These are phyloP conservation scores for Seison nebaliae DNA, from an alignment of 1,140 invertebrate genomes.

Conservation along the genomic window DNA sequence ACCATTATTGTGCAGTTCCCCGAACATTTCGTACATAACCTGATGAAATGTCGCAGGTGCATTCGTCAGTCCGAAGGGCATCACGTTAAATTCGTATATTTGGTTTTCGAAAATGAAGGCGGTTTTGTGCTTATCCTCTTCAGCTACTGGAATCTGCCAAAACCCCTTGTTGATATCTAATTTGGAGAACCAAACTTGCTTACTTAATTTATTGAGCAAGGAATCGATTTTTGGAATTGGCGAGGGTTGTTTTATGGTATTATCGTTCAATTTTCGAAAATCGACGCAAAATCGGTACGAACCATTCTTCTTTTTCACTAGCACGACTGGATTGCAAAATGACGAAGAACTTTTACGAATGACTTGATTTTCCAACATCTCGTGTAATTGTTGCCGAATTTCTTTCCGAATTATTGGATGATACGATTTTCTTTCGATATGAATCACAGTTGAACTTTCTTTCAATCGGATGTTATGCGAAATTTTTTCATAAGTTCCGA, in stretches of 20 bases:
- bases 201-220: neutral
- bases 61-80: conserved; percentile 9
- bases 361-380: conserved; percentile 4
- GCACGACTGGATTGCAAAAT: conserved; percentile 15
- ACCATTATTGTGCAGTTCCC: too few relatives aligned
- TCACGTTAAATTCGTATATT: conserved; percentile 1
- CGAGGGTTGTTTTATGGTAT: neutral
- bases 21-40: neutral
- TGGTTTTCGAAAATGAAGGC: neutral
- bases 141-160: neutral
- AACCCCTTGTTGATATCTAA: neutral
- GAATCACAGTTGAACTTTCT: too few relatives aligned
- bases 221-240: neutral
- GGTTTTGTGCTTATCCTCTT: neutral
- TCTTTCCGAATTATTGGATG: neutral
- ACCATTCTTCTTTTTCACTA: conserved; percentile 13
- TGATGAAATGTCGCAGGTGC: neutral
- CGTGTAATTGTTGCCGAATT: neutral
- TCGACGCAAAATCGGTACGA: conserved; percentile 9
- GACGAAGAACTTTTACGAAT: conserved; percentile 12
- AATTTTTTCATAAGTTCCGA: too few relatives aligned
- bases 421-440: too few relatives aligned
- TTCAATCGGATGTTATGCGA: too few relatives aligned
- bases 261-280: neutral
- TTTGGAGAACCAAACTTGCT: neutral